Base-by-base conservation (phyloP, 2,113 vertebrate species). In the Beaufortia kweichowensis region DNA sequence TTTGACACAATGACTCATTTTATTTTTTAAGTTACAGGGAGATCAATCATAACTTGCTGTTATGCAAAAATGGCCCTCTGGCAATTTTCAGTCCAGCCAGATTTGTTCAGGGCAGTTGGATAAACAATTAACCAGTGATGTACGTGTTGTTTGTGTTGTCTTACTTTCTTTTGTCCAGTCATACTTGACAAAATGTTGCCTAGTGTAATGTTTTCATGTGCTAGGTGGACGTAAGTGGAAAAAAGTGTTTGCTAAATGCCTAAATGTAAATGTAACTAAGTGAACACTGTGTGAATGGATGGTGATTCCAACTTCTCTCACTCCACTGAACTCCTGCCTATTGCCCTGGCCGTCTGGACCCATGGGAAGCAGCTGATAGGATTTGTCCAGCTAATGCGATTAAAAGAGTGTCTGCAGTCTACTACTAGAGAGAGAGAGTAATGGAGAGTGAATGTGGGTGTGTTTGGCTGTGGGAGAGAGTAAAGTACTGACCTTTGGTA, bases 331-430 rank as follows among this genome's bases (percentile, higher is more conserved):
- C 64, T 68, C 46, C 67, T 29, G 68, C 29, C 59, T 61, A 59
- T 73, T 79, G 60, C 68, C 26, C 69, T 28, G 62, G 60, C 29
- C 59, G 56, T 43, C 39, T 80, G 72, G 63, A 19, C 39, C 64
- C 72, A 65, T 28, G n/a, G 70, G 71, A 48, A 48, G 28, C 59
- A 61, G 56, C 17, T 39, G 53, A 53, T 64, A 50, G 61, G 81
- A 81, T 83, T 77, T 69, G 64, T 73, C 61, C 15, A 7, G 35
- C 41, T 82, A 84, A 86, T 80, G 72, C 77, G 55, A 82, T 79
- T 53, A 69, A 41, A 77, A 60, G 50, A 67, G 77, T 5, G 10
- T 82, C 43, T 39, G 8, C 74, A 71, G 79, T 75, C 43, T 60
- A 23, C 21, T 35, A 33, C 10, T 2, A 65, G 12, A 70, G 66